Conservation (phyloP, 2,113 vertebrate genomes). For the Triplophysa dalaica region DNA sequence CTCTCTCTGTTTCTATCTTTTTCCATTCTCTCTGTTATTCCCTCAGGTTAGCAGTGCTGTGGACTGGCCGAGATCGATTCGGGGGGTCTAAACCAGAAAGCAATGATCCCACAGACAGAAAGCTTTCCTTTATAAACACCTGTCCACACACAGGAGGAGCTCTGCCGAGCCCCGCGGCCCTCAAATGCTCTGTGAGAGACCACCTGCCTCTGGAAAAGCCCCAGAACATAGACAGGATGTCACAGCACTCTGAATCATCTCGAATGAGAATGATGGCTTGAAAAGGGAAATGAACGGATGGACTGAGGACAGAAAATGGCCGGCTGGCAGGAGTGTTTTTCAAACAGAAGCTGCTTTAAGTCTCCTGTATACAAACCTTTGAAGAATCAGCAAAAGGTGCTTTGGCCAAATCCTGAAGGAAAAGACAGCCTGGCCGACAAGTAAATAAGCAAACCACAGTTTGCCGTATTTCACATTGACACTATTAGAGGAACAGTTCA, state of each 20-base stretch:
- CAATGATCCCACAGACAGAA: constrained; percentile 21
- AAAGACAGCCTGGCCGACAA: too few relatives aligned
- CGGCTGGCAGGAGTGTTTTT: constrained; percentile 14
- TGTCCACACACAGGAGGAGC: constrained; percentile 44
- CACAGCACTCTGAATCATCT: constrained; percentile 71
- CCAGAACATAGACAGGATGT: constrained; percentile 57
- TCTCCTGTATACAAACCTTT: background rate
- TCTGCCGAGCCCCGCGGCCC: constrained; percentile 48
- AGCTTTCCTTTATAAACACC: constrained; percentile 19
- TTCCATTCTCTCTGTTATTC: background rate
- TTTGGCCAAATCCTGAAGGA: too few relatives aligned
- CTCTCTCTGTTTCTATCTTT: background rate
- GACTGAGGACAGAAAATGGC: background rate
- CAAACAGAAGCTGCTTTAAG: background rate
- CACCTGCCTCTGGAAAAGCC: constrained; percentile 39
- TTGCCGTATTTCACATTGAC: too few relatives aligned
- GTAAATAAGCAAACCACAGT: too few relatives aligned
- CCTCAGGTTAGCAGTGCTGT: background rate
- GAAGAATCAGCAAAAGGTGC: too few relatives aligned
- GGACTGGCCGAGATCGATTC: background rate
- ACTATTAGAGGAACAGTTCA: too few relatives aligned
- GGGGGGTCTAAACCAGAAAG: constrained; percentile 10
- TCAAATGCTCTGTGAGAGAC: constrained; percentile 2
- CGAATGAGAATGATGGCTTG: constrained; percentile 55
- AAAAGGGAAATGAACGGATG: constrained; percentile 41